These are phyloP conservation scores for Leuciscus idus DNA, from an alignment of 2,113 vertebrate species.

Conservation along the genomic window DNA sequence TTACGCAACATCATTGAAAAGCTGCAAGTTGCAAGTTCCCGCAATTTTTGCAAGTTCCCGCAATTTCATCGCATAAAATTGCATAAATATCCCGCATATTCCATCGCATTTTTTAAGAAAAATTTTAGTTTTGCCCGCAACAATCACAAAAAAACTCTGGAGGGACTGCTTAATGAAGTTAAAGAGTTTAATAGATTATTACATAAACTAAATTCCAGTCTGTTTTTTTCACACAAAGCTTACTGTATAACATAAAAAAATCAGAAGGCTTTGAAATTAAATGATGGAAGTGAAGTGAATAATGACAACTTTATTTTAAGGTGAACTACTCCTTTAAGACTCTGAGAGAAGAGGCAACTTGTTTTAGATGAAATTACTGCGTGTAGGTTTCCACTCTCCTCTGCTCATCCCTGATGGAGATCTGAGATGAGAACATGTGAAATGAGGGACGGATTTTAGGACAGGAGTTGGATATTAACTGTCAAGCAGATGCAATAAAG, in stretches of 20 bases:
- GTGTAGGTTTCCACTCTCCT: not conserved
- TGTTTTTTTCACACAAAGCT: not conserved
- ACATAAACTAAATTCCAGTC: not conserved
- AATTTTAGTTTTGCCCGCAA: too few species aligned
- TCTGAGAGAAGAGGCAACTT: not conserved
- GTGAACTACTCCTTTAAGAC: not conserved
- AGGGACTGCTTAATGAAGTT: not conserved
- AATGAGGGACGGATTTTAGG: not conserved
- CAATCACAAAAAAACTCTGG: too few species aligned
- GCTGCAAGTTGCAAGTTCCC: too few species aligned
- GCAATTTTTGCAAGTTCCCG: too few species aligned
- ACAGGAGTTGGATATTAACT: constrained; percentile 10
- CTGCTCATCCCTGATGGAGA: not conserved
- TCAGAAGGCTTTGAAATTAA: not conserved
- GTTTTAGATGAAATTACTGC: not conserved
- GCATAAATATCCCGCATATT: too few species aligned
- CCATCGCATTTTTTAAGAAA: too few species aligned
- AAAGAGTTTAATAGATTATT: not conserved
- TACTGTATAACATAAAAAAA: not conserved
- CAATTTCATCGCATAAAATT: too few species aligned
- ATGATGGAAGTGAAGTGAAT: not conserved
- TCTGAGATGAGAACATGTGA: not conserved
- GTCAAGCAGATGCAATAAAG: constrained; percentile 18
- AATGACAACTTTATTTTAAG: not conserved
- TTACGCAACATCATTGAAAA: too few species aligned